Conservation (phyloP, 2,888 invertebrate genomes). For the Eledona agricola region DNA sequence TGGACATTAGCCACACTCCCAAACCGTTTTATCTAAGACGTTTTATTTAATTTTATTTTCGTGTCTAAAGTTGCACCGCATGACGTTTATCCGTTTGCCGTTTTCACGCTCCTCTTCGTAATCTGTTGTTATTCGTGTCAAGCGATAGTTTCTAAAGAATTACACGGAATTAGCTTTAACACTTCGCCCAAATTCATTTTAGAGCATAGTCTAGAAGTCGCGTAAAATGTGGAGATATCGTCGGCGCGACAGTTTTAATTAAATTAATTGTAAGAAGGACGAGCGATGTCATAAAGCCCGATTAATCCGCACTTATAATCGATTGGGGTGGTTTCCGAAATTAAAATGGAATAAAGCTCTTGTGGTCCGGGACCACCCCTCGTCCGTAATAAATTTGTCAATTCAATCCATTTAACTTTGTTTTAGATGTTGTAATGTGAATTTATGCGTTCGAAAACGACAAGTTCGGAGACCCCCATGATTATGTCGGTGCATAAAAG, state of each 20-base stretch:
- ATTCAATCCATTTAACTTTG: slow-evolving; percentile 38
- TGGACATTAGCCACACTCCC: too few relatives aligned
- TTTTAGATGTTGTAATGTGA: slow-evolving; percentile 35
- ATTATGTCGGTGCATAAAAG: slow-evolving; percentile 38
- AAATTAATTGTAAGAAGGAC: slow-evolving; percentile 11
- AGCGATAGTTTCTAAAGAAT: too few relatives aligned
- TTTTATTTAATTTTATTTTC: too few relatives aligned
- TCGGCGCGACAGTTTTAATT: slow-evolving; percentile 1
- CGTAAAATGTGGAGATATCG: slow-evolving; percentile 1
- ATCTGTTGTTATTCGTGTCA: too few relatives aligned
- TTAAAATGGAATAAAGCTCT: slow-evolving; percentile 33
- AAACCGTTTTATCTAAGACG: too few relatives aligned
- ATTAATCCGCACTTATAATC: slow-evolving; percentile 28
- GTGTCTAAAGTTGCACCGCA: too few relatives aligned
- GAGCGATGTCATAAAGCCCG: slow-evolving; percentile 19
- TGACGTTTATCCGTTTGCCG: too few relatives aligned
- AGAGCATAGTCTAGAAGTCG: too few relatives aligned
- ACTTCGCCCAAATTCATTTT: too few relatives aligned
- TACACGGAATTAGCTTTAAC: too few relatives aligned
- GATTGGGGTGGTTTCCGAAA: slow-evolving; percentile 26
- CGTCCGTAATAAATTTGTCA: slow-evolving; percentile 39
- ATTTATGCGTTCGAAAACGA: slow-evolving; percentile 40
- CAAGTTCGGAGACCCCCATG: slow-evolving; percentile 30
- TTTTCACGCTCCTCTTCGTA: too few relatives aligned
- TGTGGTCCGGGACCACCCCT: slow-evolving; percentile 19